These are phyloP conservation scores for Mesembrinibis cayennensis DNA, from an alignment of 2,113 vertebrate genomes.

Conservation along the genomic window DNA sequence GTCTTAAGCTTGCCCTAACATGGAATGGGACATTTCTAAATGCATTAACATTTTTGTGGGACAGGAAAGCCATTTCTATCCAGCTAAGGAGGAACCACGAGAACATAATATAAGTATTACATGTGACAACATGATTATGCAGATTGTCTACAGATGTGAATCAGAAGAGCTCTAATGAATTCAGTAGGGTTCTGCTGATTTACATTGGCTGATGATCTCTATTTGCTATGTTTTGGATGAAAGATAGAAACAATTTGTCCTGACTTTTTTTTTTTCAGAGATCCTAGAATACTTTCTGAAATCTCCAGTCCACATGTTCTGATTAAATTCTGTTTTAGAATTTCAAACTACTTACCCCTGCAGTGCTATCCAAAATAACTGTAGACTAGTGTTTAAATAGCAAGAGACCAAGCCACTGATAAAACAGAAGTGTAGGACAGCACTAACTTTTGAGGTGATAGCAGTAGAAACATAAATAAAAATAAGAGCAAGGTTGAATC, in stretches of 20 bases:
- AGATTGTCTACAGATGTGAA: conserved; percentile 44
- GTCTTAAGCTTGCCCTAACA: background rate
- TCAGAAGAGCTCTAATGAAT: background rate
- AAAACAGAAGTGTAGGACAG: background rate
- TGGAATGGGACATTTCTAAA: background rate
- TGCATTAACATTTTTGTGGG: conserved; percentile 14
- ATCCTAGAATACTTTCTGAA: background rate
- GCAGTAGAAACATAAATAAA: background rate
- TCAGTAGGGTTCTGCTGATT: background rate
- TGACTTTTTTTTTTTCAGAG: background rate
- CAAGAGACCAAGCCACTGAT: background rate
- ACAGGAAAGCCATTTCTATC: background rate
- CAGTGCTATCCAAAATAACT: background rate
- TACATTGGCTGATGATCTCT: background rate
- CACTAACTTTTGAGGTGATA: background rate
- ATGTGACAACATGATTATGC: conserved; percentile 8
- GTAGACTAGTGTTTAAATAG: background rate
- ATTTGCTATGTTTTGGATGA: background rate
- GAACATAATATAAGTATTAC: background rate
- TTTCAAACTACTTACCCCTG: background rate
- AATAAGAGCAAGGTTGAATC: background rate
- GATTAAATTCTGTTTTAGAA: background rate
- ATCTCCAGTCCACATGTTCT: background rate
- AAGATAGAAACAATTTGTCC: conserved; percentile 6
- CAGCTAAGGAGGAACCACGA: background rate